phyloP scores from a whole-genome alignment of 2,888 invertebrate genomes.

The Drosophila meridiana region DNA sequence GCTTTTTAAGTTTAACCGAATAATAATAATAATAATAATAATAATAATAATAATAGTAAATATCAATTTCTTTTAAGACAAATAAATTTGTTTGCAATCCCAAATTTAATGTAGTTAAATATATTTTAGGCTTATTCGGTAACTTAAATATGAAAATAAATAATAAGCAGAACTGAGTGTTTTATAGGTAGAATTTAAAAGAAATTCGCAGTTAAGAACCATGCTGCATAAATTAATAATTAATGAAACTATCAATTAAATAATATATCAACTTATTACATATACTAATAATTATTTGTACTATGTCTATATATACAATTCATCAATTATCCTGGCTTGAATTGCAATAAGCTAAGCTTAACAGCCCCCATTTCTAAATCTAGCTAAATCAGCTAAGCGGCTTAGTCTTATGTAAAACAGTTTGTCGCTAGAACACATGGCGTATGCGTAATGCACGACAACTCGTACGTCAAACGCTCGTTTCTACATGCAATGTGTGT shows the following conservation, averaged over 20 bases:
- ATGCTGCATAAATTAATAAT: too few species aligned
- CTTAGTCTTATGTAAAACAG: background rate
- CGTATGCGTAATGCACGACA: conserved; percentile 60
- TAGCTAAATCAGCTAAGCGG: background rate
- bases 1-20: background rate
- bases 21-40: too few species aligned
- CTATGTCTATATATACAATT: too few species aligned
- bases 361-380: background rate
- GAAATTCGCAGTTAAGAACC: too few species aligned
- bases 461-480: conserved; percentile 35
- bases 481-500: conserved; percentile 8
- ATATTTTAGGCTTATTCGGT: background rate
- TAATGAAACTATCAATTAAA: too few species aligned
- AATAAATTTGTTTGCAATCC: too few species aligned
- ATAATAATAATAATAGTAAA: too few species aligned
- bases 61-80: too few species aligned
- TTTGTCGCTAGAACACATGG: conserved; percentile 25
- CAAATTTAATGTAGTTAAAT: too few species aligned
- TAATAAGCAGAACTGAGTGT: too few species aligned
- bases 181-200: background rate
- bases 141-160: too few species aligned
- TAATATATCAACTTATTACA: background rate
- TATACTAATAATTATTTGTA: background rate
- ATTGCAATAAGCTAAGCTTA: background rate
- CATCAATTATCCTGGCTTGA: background rate